These are phyloP conservation scores for Nomada ferruginata DNA, from an alignment of 2,888 invertebrate species.

Conservation along the genomic window DNA sequence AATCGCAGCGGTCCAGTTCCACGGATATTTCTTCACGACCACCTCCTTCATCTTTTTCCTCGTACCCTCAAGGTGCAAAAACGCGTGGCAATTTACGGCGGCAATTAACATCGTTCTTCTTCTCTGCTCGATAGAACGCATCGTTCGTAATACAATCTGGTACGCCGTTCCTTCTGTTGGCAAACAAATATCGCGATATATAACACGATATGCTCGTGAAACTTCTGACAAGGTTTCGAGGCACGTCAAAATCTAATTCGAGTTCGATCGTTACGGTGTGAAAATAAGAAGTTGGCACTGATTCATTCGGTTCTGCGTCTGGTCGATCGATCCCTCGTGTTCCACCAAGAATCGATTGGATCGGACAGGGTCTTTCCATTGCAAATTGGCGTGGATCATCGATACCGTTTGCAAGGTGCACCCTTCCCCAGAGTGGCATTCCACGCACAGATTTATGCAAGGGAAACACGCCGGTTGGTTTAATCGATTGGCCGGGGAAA, in stretches of 20 bases:
- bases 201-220: neutral
- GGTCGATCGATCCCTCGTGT: neutral
- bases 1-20: no score
- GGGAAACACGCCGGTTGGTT: constrained; percentile 3
- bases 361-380: neutral
- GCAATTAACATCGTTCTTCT: no score
- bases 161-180: neutral
- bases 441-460: constrained; percentile 41
- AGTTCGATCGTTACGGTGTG: neutral
- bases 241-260: neutral
- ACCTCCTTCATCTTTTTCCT: no score
- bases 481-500: constrained; percentile 25
- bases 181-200: neutral
- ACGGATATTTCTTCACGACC: no score
- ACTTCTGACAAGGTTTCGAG: neutral
- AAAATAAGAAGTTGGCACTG: neutral
- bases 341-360: constrained; percentile 16
- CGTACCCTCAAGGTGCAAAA: no score
- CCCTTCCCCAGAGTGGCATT: constrained; percentile 32
- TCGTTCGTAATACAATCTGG: no score
- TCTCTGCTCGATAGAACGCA: no score
- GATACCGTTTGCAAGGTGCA: neutral
- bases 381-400: constrained; percentile 14
- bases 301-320: neutral
- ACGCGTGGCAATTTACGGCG: no score